Conservation (phyloP, 2,888 invertebrate species). For the Erynnis tages region DNA sequence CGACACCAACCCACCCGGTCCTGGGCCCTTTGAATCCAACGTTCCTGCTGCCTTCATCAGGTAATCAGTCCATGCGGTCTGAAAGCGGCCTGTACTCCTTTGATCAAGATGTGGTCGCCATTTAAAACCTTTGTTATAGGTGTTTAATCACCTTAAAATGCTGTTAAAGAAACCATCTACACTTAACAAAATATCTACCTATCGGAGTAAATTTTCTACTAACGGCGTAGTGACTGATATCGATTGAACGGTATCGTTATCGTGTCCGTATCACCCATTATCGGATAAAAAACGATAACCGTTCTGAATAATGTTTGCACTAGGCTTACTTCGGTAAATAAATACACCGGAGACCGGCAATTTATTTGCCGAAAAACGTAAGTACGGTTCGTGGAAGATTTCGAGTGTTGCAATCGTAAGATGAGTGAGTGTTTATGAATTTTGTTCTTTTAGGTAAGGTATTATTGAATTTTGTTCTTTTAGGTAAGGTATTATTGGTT, state of each 20-base stretch:
- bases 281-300: slow-evolving; percentile 43
- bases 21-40: no score
- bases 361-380: slow-evolving; percentile 8
- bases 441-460: no score
- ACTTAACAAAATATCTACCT: no score
- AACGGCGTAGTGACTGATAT: slow-evolving; percentile 36
- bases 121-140: no score
- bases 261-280: slow-evolving; percentile 35
- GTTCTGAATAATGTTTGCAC: slow-evolving; percentile 32
- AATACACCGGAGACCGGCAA: slow-evolving; percentile 8
- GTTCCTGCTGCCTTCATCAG: no score
- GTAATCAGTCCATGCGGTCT: no score
- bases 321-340: slow-evolving; percentile 25
- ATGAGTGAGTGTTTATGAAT: background rate
- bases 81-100: no score
- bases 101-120: no score
- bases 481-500: background rate
- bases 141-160: no score
- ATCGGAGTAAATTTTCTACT: background rate
- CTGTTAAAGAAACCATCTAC: no score
- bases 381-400: background rate
- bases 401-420: background rate
- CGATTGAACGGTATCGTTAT: slow-evolving; percentile 45
- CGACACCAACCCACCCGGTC: no score
- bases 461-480: background rate